phyloP scores from a whole-genome alignment of 2,888 invertebrate species.

The Argynnis bischoffii region DNA sequence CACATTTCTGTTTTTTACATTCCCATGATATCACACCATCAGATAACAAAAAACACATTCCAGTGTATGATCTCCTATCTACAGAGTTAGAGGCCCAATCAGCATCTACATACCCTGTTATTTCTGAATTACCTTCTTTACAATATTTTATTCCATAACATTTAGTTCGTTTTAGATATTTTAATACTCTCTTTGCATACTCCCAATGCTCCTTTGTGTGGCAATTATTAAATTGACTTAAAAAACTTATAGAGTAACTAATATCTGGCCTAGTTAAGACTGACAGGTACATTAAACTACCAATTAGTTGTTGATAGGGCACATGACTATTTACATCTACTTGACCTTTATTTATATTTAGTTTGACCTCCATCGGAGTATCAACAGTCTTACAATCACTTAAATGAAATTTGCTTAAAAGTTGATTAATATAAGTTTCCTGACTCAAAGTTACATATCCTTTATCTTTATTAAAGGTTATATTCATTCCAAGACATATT shows the following conservation, averaged over 20 bases:
- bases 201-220: constrained; percentile 36
- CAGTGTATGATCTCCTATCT: constrained; percentile 33
- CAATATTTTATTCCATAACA: constrained; percentile 19
- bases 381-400: background rate
- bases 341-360: too few relatives aligned
- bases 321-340: too few relatives aligned
- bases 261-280: constrained; percentile 22
- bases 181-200: constrained; percentile 34
- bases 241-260: constrained; percentile 25
- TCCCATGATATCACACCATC: constrained; percentile 46
- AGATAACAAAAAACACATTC: constrained; percentile 45
- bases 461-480: constrained; percentile 5
- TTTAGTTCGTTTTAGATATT: constrained; percentile 23
- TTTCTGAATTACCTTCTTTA: constrained; percentile 10
- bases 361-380: too few relatives aligned
- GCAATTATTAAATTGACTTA: constrained; percentile 39
- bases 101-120: constrained; percentile 30
- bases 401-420: background rate
- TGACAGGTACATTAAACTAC: constrained; percentile 18
- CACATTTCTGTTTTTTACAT: constrained; percentile 48
- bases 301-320: constrained; percentile 10
- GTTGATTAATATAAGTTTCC: constrained; percentile 16
- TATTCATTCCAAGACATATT: constrained; percentile 12
- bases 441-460: constrained; percentile 29
- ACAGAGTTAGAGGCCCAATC: constrained; percentile 25